phyloP scores from a whole-genome alignment of 2,797 vertebrate species.

The Tadarida brasiliensis region DNA sequence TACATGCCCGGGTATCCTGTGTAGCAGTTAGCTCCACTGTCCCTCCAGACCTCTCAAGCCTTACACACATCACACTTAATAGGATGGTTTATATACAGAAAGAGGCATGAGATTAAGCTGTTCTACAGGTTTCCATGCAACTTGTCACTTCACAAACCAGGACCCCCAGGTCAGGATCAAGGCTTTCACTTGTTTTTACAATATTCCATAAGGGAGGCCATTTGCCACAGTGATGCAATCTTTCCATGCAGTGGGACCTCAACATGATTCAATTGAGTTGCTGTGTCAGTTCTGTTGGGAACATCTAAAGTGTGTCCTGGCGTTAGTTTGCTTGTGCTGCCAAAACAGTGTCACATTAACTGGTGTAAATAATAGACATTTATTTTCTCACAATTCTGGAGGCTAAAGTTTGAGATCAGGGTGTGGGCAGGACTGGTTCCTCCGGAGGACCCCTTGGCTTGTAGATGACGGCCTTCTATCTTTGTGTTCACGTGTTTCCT shows the following conservation, averaged over 20 bases:
- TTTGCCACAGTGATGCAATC: neutral
- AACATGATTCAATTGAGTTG: neutral
- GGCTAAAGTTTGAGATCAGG: neutral
- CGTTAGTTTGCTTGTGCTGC: neutral
- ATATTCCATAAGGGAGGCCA: neutral
- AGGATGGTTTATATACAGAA: neutral
- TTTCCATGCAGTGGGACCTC: neutral
- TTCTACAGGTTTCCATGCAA: neutral
- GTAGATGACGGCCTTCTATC: neutral
- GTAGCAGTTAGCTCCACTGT: neutral
- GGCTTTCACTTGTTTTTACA: neutral
- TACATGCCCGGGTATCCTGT: neutral
- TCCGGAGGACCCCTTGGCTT: neutral
- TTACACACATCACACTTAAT: neutral
- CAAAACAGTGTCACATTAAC: neutral
- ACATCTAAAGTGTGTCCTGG: neutral
- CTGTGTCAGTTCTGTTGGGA: neutral
- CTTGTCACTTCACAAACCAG: neutral
- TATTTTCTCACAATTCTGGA: neutral
- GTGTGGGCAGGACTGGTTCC: too few relatives aligned
- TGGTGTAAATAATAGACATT: neutral
- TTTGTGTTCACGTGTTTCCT: neutral
- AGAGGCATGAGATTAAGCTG: neutral
- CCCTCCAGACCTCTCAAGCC: neutral
- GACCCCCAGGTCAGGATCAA: neutral